Evolutionary conservation across 2,113 vertebrate genomes (phyloP), one percentile per base, ranked within the genome.

Genomic region (Ploceus nigricollis): DNA sequence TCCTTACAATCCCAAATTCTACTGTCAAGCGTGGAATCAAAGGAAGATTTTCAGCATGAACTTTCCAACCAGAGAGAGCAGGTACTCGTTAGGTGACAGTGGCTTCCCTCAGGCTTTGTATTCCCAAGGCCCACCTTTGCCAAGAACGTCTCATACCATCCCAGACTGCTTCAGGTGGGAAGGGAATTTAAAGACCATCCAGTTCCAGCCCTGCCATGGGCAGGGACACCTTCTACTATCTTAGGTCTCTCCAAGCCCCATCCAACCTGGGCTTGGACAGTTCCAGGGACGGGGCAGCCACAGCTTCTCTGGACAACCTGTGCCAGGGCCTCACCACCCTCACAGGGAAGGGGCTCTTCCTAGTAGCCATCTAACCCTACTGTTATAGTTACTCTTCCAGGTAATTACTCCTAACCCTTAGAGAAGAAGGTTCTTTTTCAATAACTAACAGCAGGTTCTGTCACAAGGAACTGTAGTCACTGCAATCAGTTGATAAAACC

Each of bases 201-300:
- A 2, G 7, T 31, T 4, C n/a, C 37, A 31, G 1, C 4, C 11
- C 35, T 69, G 44, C 42, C n/a, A 15, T 0, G 5, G 24, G 12
- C 35, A 72, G 16, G 23, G 35, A 63, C 54, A 45, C 5, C 17
- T 50, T 11, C 20, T 5, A 1, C 35, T 1, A 9, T 1, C 6
- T 2, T 25, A 68, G 25, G 23, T 0, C 2, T 7, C 14, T 44
- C 48, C 10, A 33, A 66, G 27, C 14, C 47, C 19, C 0, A 0
- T 48, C 57, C 53, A 28, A 0, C 17, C 16, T 13, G 25, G 4
- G 33, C 17, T 42, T 10, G 21, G 48, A 6, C n/a, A 17, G 25
- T 66, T 0, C 15, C 81, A 75, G 30, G 71, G 47, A 57, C 6
- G 17, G 9, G 25, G 5, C 54, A 73, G 5, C 22, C 50, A 23